Evolutionary conservation across 2,113 vertebrate genomes (phyloP).

Genomic region (Globicephala melas): DNA sequence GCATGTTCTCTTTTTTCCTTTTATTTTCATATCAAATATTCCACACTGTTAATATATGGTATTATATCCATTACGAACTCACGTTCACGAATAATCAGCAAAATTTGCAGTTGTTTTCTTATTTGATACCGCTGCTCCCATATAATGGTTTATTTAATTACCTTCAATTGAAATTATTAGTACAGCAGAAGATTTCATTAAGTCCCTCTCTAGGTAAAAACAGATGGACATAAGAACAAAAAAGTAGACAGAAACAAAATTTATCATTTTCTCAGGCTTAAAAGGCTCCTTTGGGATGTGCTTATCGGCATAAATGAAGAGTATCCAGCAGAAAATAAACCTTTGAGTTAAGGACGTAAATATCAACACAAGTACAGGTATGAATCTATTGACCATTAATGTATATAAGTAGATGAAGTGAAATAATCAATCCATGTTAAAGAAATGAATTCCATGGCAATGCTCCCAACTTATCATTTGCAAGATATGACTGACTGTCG

Average conservation of each 20-base stretch:
- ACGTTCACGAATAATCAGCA: not conserved
- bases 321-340: not conserved
- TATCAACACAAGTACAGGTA: not conserved
- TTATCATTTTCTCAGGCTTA: not conserved
- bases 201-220: not conserved
- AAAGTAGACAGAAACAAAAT: not conserved
- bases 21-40: not conserved
- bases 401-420: not conserved
- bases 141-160: slow-evolving; percentile 22
- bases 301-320: not conserved
- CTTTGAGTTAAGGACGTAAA: not conserved
- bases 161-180: slow-evolving; percentile 32
- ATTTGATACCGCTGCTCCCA: not conserved
- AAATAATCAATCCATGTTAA: not conserved
- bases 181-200: slow-evolving; percentile 11
- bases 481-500: not conserved
- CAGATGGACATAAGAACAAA: not conserved
- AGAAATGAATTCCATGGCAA: not conserved
- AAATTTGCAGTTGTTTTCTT: not conserved
- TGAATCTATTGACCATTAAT: not conserved
- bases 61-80: not conserved
- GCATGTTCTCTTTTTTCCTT: not conserved
- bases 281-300: not conserved
- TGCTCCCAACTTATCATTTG: not conserved
- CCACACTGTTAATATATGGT: not conserved